phyloP scores from a whole-genome alignment of 2,888 invertebrate species.

The Clivina fossor region DNA sequence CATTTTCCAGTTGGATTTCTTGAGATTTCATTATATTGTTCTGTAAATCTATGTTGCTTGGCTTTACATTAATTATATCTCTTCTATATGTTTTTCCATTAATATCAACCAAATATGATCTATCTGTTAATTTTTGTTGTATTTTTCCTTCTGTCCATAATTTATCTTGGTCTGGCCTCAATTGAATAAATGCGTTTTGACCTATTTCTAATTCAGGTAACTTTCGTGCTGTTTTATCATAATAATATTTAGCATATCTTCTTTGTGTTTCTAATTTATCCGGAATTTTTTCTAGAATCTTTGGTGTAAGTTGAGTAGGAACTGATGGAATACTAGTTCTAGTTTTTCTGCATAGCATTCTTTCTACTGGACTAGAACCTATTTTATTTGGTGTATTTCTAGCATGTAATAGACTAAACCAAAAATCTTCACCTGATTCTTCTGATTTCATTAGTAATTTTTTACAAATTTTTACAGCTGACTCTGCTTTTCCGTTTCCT shows the following conservation, averaged over 20 bases:
- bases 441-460: constrained; percentile 37
- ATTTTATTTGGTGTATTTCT: constrained; percentile 40
- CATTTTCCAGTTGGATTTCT: too few species aligned
- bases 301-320: not conserved
- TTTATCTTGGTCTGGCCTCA: not conserved
- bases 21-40: too few species aligned
- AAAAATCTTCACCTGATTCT: constrained; percentile 34
- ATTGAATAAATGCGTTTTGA: constrained; percentile 5
- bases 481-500: constrained; percentile 11
- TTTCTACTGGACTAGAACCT: constrained; percentile 35
- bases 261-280: constrained; percentile 1
- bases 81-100: constrained; percentile 6
- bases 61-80: constrained; percentile 10
- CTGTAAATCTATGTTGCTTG: too few species aligned
- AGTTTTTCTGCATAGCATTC: constrained; percentile 36
- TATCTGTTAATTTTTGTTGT: constrained; percentile 6
- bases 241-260: constrained; percentile 1
- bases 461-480: constrained; percentile 41
- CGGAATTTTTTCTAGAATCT: not conserved
- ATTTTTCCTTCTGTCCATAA: constrained; percentile 1
- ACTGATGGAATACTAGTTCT: constrained; percentile 24
- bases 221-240: constrained; percentile 4
- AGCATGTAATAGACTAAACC: constrained; percentile 35
- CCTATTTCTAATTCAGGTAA: constrained; percentile 2
- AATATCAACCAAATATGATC: not conserved